These are phyloP conservation scores for Patella ulyssiponensis DNA, from an alignment of 2,888 invertebrate genomes.

Conservation along the genomic window DNA sequence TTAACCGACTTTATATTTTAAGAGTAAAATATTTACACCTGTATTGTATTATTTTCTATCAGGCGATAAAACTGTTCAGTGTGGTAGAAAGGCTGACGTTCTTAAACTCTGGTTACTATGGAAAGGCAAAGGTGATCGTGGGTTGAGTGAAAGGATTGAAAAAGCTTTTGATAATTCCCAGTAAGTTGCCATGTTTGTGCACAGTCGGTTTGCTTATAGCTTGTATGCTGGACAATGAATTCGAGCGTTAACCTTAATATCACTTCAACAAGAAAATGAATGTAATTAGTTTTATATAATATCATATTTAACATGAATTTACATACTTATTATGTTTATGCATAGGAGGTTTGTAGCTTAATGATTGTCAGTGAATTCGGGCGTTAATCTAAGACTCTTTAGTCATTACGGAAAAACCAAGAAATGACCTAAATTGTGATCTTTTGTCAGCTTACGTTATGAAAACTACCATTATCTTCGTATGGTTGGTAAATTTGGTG, in stretches of 20 bases:
- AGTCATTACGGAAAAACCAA: too few relatives aligned
- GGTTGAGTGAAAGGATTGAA: conserved; percentile 51
- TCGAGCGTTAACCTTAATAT: background rate
- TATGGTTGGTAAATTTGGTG: too few relatives aligned
- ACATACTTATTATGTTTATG: too few relatives aligned
- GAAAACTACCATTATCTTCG: too few relatives aligned
- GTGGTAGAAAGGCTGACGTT: conserved; percentile 64
- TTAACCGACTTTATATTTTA: background rate
- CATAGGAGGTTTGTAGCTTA: too few relatives aligned
- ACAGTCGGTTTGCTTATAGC: background rate
- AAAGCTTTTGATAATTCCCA: conserved; percentile 53
- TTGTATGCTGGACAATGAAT: background rate
- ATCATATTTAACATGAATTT: too few relatives aligned
- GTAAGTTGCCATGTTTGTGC: conserved; percentile 34
- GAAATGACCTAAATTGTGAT: too few relatives aligned
- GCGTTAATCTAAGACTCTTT: too few relatives aligned
- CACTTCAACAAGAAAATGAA: too few relatives aligned
- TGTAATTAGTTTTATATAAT: too few relatives aligned
- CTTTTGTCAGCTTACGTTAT: too few relatives aligned
- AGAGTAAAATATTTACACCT: background rate
- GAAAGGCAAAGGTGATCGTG: conserved; percentile 59
- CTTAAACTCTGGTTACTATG: conserved; percentile 66
- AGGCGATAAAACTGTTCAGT: conserved; percentile 68
- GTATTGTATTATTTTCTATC: conserved; percentile 3
- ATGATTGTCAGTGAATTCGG: too few relatives aligned